These are phyloP conservation scores for Drosophila parabipectinata DNA, from an alignment of 1,140 invertebrate species.

Conservation along the genomic window DNA sequence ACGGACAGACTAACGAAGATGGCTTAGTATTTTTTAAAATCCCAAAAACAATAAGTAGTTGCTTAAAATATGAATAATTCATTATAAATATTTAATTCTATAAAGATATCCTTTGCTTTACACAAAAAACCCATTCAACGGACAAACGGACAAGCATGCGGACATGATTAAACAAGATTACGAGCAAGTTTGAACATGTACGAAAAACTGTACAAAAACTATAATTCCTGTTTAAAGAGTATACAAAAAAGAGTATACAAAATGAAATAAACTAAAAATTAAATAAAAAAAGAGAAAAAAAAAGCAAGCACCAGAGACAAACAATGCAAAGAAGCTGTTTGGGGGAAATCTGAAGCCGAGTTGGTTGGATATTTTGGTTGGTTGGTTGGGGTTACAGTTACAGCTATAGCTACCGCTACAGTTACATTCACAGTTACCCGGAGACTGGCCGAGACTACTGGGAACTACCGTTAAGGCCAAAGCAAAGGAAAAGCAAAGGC, in stretches of 20 bases:
- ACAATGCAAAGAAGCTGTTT: slow-evolving; percentile 41
- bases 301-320: slow-evolving; percentile 21
- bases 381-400: slow-evolving; percentile 29
- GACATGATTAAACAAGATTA: too few relatives aligned
- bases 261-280: not conserved
- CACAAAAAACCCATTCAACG: too few relatives aligned
- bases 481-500: not conserved
- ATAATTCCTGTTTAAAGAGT: too few relatives aligned
- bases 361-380: not conserved
- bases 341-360: slow-evolving; percentile 14
- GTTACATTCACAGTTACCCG: slow-evolving; percentile 6
- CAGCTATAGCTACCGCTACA: not conserved
- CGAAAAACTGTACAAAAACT: too few relatives aligned
- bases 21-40: too few relatives aligned
- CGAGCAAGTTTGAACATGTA: too few relatives aligned
- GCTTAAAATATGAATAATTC: too few relatives aligned
- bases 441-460: slow-evolving; percentile 1
- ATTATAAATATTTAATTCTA: too few relatives aligned
- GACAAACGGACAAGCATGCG: too few relatives aligned
- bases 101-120: too few relatives aligned
- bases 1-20: too few relatives aligned
- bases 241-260: not conserved
- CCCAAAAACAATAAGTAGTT: too few relatives aligned
- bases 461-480: slow-evolving; percentile 20
- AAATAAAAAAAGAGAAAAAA: not conserved